Evolutionary conservation across 2,113 vertebrate species (phyloP).

Genomic region (Merops nubicus): DNA sequence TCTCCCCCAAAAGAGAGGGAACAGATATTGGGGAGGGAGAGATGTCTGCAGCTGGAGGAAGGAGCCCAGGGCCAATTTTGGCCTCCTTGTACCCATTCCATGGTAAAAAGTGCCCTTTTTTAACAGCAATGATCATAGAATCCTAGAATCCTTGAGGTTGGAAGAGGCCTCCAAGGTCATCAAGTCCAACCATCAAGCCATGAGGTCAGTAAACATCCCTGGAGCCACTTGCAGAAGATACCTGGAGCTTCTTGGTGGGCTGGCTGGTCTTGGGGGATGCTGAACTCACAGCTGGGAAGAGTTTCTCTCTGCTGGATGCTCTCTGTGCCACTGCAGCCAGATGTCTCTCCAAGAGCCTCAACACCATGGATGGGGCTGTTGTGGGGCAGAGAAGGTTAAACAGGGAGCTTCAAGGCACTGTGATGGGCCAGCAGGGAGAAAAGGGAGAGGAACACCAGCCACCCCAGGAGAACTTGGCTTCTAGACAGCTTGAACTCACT

Average conservation of each 20-base stretch:
- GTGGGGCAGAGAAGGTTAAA: neutral
- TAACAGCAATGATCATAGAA: neutral
- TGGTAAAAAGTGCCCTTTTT: fast-evolving
- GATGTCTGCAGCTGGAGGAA: neutral
- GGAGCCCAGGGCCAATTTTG: neutral
- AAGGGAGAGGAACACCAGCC: neutral
- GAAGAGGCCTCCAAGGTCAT: too few species aligned
- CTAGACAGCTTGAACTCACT: neutral
- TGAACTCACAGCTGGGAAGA: neutral
- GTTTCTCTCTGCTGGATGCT: conserved; percentile 24
- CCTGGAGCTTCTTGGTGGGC: neutral
- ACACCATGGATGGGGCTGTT: conserved; percentile 54
- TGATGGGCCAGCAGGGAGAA: neutral
- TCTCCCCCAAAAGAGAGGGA: neutral
- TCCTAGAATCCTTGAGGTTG: too few species aligned
- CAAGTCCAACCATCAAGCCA: too few species aligned
- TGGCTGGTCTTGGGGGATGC: neutral
- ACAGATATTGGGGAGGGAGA: neutral
- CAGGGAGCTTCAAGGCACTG: neutral
- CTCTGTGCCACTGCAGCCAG: conserved; percentile 14
- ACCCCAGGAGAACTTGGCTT: fast-evolving
- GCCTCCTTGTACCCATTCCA: neutral
- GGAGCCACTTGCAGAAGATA: fast-evolving
- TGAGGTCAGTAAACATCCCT: neutral
- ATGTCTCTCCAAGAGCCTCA: conserved; percentile 59